Percentiles rank a stretch among this genome's conserved stretches.
Conservation (phyloP, 2,797 vertebrate species). For the Sebastes matsubarae region DNA sequence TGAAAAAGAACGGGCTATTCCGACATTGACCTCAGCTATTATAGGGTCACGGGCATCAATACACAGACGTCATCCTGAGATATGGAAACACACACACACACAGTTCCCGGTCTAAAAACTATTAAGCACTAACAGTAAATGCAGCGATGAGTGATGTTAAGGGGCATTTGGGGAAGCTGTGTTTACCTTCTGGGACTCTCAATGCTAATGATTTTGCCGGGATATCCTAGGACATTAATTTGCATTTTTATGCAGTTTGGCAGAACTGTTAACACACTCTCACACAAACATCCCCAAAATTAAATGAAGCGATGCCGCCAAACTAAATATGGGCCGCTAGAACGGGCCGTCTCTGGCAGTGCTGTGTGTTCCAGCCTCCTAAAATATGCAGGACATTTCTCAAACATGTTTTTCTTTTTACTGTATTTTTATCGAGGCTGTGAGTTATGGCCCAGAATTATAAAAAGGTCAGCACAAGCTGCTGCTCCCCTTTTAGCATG, state of each 20-base stretch:
- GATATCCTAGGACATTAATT: neutral
- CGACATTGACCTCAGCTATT: neutral
- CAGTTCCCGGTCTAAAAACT: neutral
- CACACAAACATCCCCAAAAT: neutral
- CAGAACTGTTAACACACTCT: neutral
- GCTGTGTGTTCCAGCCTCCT: conserved; percentile 6
- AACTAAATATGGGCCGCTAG: conserved; percentile 42
- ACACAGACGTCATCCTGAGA: neutral
- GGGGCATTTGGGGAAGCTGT: neutral
- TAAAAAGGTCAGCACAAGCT: conserved; percentile 41
- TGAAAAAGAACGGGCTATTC: neutral
- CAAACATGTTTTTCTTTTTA: conserved; percentile 7
- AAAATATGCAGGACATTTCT: conserved; percentile 39
- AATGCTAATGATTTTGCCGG: neutral
- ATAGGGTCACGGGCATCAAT: neutral
- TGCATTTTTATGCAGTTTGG: conserved; percentile 11
- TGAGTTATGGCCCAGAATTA: conserved; percentile 19
- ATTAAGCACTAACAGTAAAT: neutral
- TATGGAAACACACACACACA: neutral
- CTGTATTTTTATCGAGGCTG: neutral
- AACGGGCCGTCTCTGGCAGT: conserved; percentile 15
- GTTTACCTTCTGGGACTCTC: neutral
- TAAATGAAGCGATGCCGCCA: conserved; percentile 31
- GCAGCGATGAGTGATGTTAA: neutral
- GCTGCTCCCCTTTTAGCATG: conserved; percentile 23